Conservation (phyloP, 2,888 invertebrate genomes). For the Oscheius sp. region DNA sequence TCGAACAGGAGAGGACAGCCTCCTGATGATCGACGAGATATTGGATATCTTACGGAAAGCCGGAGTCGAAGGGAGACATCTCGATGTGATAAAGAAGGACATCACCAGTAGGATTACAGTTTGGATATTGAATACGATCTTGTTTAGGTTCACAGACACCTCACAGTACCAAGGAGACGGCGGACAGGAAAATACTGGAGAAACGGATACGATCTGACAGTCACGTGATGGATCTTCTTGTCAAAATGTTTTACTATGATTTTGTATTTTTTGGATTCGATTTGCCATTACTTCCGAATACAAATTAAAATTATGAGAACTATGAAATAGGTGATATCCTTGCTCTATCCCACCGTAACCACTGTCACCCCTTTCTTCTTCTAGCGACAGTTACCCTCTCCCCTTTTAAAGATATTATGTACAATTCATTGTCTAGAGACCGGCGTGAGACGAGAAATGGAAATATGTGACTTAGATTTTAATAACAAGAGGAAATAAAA, state of each 20-base stretch:
- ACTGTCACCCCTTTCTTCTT: too few species aligned
- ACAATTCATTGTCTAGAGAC: neutral
- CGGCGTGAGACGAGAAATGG: neutral
- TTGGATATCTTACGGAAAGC: neutral
- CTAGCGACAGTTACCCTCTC: too few species aligned
- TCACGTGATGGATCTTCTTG: slow-evolving; percentile 65
- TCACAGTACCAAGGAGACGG: slow-evolving; percentile 44
- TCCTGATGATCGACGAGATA: slow-evolving; percentile 9
- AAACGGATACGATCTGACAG: slow-evolving; percentile 34
- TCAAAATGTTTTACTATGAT: slow-evolving; percentile 68
- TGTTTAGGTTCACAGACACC: slow-evolving; percentile 38
- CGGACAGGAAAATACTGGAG: slow-evolving; percentile 7
- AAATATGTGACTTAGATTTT: neutral
- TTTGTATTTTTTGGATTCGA: slow-evolving; percentile 53
- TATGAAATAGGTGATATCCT: too few species aligned
- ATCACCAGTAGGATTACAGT: neutral
- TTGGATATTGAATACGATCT: neutral
- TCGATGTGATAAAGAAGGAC: neutral
- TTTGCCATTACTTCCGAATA: slow-evolving; percentile 14
- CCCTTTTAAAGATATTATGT: too few species aligned
- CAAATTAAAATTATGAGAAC: neutral
- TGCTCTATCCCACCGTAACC: too few species aligned
- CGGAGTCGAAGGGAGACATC: neutral
- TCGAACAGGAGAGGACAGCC: neutral
- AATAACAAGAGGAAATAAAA: too few species aligned